Conservation (phyloP, 2,113 vertebrate species). For the Alligator sinensis region DNA sequence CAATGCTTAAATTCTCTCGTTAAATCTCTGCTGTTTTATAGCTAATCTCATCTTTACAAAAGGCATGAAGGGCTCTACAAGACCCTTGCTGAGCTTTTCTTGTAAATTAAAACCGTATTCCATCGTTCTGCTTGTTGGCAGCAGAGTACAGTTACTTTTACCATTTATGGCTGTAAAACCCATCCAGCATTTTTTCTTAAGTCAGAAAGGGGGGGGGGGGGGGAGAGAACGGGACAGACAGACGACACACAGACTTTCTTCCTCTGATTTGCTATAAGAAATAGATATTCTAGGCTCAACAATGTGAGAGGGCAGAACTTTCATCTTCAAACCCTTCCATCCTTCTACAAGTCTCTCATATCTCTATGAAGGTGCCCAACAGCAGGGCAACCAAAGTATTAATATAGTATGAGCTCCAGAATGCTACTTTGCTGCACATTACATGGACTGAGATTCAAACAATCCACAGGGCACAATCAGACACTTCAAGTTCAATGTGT, state of each 20-base stretch:
- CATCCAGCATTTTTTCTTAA: conserved; percentile 67
- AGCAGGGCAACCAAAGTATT: background rate
- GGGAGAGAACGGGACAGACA: no score
- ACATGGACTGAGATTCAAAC: background rate
- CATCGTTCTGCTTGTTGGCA: conserved; percentile 76
- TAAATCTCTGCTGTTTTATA: conserved; percentile 81
- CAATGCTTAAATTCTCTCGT: conserved; percentile 76
- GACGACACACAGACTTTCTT: conserved; percentile 23
- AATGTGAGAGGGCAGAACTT: conserved; percentile 34
- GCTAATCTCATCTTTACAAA: conserved; percentile 84
- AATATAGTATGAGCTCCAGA: conserved; percentile 13
- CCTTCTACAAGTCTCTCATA: conserved; percentile 3
- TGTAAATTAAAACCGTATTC: conserved; percentile 87
- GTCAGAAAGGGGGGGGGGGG: no score
- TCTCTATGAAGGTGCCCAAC: conserved; percentile 26
- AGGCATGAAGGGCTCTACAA: conserved; percentile 79
- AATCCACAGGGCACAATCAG: background rate
- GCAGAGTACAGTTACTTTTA: conserved; percentile 77
- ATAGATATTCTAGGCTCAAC: conserved; percentile 75
- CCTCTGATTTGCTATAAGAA: conserved; percentile 57
- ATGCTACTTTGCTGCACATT: background rate
- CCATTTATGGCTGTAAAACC: conserved; percentile 86
- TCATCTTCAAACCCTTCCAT: conserved; percentile 21
- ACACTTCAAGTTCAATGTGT: background rate
- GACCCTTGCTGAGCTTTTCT: conserved; percentile 77